A percentile compares a stretch with the other conserved stretches of the same genome.
phyloP scores from a whole-genome alignment of 2,888 invertebrate species.

The Tipula vernalis region DNA sequence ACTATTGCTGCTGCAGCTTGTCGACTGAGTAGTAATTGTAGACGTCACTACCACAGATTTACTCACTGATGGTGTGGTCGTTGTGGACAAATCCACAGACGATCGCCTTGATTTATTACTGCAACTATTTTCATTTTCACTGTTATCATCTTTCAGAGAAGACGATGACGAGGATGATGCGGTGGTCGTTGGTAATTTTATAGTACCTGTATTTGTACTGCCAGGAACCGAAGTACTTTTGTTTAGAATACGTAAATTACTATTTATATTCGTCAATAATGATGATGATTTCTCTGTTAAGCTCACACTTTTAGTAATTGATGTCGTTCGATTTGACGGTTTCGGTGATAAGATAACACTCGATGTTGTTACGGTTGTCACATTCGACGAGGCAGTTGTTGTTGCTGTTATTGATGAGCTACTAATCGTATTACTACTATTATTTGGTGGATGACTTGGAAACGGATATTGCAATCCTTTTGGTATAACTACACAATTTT shows the following conservation, averaged over 20 bases:
- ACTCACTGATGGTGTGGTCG: background rate
- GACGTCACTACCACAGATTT: background rate
- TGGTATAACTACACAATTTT: constrained; percentile 12
- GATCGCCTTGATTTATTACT: background rate
- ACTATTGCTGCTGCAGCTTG: background rate
- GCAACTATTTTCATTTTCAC: background rate
- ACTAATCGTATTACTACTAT: constrained; percentile 17
- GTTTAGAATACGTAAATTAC: constrained; percentile 21
- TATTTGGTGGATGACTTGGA: constrained; percentile 56
- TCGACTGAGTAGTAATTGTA: background rate
- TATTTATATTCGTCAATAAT: background rate
- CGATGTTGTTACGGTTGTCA: constrained; percentile 26
- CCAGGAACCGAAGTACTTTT: constrained; percentile 34
- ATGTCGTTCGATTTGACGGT: constrained; percentile 27
- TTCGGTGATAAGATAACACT: constrained; percentile 16
- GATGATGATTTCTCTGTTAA: constrained; percentile 24
- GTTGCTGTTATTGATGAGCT: constrained; percentile 24
- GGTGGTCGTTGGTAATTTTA: constrained; percentile 17
- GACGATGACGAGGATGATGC: constrained; percentile 9
- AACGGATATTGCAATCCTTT: constrained; percentile 59
- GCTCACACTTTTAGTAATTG: constrained; percentile 31
- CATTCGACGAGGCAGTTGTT: constrained; percentile 27
- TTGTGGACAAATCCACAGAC: background rate
- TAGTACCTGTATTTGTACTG: constrained; percentile 33
- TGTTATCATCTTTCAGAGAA: constrained; percentile 10